Conservation (phyloP, 2,888 invertebrate species). For the Hedychridium roseum region DNA sequence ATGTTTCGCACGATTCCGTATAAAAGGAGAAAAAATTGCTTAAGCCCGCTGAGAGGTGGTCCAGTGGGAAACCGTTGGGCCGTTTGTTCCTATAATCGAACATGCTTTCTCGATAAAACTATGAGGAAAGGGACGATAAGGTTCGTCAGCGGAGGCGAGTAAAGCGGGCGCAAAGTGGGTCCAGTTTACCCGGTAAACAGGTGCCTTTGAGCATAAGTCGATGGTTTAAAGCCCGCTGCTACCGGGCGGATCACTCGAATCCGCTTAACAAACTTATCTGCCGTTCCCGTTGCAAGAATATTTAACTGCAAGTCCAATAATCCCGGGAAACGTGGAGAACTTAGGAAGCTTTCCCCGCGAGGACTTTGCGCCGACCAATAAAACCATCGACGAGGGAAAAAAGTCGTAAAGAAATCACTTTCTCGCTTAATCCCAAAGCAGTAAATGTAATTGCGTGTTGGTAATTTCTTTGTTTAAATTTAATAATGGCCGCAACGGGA, state of each 20-base stretch:
- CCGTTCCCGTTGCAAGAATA: constrained; percentile 17
- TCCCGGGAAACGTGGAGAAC: constrained; percentile 7
- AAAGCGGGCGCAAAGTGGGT: constrained; percentile 10
- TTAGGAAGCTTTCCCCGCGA: constrained; percentile 3
- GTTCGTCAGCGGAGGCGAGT: neutral
- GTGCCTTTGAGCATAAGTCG: constrained; percentile 20
- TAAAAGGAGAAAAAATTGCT: too few species aligned
- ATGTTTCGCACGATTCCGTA: too few species aligned
- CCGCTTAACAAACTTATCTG: constrained; percentile 29
- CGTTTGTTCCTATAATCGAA: too few species aligned
- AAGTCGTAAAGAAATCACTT: too few species aligned
- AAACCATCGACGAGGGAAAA: neutral
- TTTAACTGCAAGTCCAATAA: constrained; percentile 24
- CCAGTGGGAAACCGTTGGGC: too few species aligned
- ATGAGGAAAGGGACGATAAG: constrained; percentile 8
- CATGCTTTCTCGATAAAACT: too few species aligned
- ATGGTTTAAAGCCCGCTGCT: constrained; percentile 17
- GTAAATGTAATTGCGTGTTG: too few species aligned
- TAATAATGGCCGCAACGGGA: too few species aligned
- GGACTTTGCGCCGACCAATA: neutral
- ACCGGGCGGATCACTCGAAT: constrained; percentile 17
- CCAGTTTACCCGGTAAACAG: constrained; percentile 20
- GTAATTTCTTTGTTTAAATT: too few species aligned
- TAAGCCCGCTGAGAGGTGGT: too few species aligned
- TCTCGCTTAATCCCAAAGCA: too few species aligned